Evolutionary conservation across 1,140 invertebrate species (phyloP).

Genomic region (Anastatus disparis): DNA sequence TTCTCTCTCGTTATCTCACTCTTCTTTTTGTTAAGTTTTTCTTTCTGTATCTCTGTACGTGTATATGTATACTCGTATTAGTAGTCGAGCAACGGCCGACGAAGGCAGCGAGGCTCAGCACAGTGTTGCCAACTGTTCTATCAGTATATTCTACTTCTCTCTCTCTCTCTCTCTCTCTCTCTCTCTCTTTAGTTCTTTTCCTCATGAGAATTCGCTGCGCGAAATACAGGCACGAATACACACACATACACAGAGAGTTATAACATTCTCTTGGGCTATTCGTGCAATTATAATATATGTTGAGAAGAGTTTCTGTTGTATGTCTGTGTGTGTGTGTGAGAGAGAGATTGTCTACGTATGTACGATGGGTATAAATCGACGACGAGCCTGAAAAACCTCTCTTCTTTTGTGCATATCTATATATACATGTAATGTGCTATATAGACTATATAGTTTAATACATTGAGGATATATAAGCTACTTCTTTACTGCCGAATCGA

Average conservation of each 20-base stretch:
- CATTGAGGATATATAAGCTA: too few species aligned
- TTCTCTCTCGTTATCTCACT: not conserved
- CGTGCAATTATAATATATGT: not conserved
- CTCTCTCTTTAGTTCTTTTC: too few species aligned
- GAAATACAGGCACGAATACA: too few species aligned
- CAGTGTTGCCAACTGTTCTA: slow-evolving; percentile 52
- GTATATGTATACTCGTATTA: not conserved
- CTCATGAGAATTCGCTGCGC: too few species aligned
- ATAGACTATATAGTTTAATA: too few species aligned
- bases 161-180: too few species aligned
- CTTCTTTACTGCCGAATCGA: slow-evolving; percentile 1
- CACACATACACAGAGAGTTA: too few species aligned
- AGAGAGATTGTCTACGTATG: too few species aligned
- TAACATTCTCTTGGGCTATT: too few species aligned
- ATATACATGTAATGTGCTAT: too few species aligned
- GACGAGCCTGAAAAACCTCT: not conserved
- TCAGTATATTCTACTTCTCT: not conserved
- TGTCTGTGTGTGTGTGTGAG: not conserved
- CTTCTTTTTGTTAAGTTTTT: not conserved
- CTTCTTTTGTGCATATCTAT: not conserved
- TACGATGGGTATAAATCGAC: slow-evolving; percentile 3
- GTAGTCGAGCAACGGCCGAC: slow-evolving; percentile 14
- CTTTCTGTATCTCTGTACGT: not conserved
- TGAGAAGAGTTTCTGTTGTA: too few species aligned
- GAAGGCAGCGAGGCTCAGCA: not conserved